Percentiles rank a stretch among this genome's conserved stretches.
Conservation (phyloP, 2,888 invertebrate genomes). For the Raillietiella orientalis region DNA sequence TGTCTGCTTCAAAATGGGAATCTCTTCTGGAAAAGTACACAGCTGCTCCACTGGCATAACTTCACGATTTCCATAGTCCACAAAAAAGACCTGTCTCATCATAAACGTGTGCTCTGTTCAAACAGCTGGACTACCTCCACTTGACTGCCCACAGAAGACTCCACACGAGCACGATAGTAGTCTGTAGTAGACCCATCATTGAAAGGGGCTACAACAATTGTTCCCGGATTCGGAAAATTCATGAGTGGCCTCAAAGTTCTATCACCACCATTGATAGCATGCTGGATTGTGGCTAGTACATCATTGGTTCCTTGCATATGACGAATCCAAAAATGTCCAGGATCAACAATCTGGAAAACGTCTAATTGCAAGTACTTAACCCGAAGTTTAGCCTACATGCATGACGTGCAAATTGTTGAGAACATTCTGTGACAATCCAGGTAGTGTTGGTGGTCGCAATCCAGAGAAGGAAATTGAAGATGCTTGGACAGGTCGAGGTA, state of each 20-base stretch:
- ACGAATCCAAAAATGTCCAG: conserved; percentile 33
- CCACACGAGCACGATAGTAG: conserved; percentile 23
- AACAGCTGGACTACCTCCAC: no score
- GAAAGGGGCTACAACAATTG: conserved; percentile 10
- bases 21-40: background rate
- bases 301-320: conserved; percentile 18
- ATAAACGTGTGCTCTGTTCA: no score
- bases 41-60: background rate
- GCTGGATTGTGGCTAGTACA: no score
- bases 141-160: conserved; percentile 13
- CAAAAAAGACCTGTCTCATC: conserved; percentile 2
- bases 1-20: conserved; percentile 15
- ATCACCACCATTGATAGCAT: background rate
- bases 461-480: no score
- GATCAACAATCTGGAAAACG: conserved; percentile 19
- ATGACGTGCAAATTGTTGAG: no score
- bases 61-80: conserved; percentile 2
- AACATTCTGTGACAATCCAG: no score
- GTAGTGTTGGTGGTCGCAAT: no score
- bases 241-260: no score
- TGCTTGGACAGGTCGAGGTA: no score
- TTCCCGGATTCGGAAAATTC: background rate
- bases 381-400: background rate
- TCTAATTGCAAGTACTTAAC: conserved; percentile 1
- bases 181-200: conserved; percentile 12